phyloP scores from a whole-genome alignment of 2,113 vertebrate species.

The Chlorocebus sabaeus region DNA sequence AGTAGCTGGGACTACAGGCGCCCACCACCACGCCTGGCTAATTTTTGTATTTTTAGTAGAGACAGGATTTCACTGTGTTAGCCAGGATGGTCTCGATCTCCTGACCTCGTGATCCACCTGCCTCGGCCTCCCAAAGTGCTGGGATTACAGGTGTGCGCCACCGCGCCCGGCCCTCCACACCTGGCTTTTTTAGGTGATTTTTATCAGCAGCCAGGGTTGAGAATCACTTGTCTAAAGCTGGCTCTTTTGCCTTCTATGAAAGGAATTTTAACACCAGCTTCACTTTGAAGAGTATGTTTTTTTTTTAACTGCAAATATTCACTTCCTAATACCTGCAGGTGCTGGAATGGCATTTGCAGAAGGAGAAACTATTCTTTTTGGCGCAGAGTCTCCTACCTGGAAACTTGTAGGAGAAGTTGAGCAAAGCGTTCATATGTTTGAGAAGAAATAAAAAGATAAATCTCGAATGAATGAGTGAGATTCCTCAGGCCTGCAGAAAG shows the following conservation, averaged over 20 bases:
- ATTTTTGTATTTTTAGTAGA: too few species aligned
- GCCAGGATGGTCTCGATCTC: too few species aligned
- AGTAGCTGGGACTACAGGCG: too few species aligned
- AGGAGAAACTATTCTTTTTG: not conserved
- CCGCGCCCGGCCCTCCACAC: too few species aligned
- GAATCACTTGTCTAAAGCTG: not conserved
- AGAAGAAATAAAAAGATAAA: not conserved
- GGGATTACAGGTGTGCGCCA: too few species aligned
- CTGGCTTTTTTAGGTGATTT: not conserved
- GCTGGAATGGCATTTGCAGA: not conserved
- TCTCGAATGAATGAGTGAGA: not conserved
- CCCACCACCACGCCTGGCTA: too few species aligned
- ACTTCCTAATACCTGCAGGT: not conserved
- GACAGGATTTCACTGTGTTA: too few species aligned
- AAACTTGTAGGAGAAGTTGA: not conserved
- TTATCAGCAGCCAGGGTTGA: not conserved
- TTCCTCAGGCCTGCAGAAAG: not conserved
- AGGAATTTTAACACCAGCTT: constrained; percentile 11
- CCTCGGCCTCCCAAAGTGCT: too few species aligned
- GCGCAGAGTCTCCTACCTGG: not conserved
- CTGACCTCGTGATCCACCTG: too few species aligned
- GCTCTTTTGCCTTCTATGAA: not conserved
- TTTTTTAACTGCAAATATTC: constrained; percentile 15
- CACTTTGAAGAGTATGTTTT: constrained; percentile 19
- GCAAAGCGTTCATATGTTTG: not conserved